Base-by-base conservation (phyloP, 2,797 vertebrate genomes). In the Lutjanus argentimaculatus region DNA sequence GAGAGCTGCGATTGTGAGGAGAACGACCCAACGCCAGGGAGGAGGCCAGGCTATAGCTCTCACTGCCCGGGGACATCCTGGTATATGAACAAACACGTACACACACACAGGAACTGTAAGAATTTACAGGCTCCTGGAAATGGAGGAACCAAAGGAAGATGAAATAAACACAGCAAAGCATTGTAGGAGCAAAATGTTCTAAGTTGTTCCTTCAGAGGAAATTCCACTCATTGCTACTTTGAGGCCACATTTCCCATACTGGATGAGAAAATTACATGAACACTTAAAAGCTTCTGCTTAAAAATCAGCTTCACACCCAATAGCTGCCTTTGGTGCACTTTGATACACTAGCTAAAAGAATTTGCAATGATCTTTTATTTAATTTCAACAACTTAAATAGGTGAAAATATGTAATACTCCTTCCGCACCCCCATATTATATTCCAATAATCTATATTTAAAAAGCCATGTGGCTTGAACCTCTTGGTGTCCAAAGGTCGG, bases 11-110 rank as follows among this genome's bases (percentile, higher is more conserved):
- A 89, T 98, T 98, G 84, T 98, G 98, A 71, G 97, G 97, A 13
- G 97, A 97, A 72, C 98, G 96, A 30, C 97, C 97, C 86, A 99
- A 91, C 21, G 97, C 97, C 86, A 98, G 95, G 66, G 98, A 99
- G 22, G 98, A 98, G 58, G 97, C 97, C 0, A 99, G 96, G 86
- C 97, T 97, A 1, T 99, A 99, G 94, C 96, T 96, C 80, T 99
- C 98, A 0, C 97, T 97, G 72, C 98, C 97, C 0, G 98, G 98
- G 92, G 98, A 98, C 92, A 98, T 95, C 95, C 98, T 99, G 95
- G 62, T 61, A 57, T 7, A 85, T 4, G n/a, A 16, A 72, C n/a
- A 70, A 12, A 79, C 16, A 83, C 25, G 63, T 5, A 74, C 1
- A 66, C 46, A 65, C 48, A 74, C 17, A 80, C 58, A 59, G 55